Evolutionary conservation across 2,888 invertebrate genomes (phyloP).

Genomic region (Hypomecis punctinalis): DNA sequence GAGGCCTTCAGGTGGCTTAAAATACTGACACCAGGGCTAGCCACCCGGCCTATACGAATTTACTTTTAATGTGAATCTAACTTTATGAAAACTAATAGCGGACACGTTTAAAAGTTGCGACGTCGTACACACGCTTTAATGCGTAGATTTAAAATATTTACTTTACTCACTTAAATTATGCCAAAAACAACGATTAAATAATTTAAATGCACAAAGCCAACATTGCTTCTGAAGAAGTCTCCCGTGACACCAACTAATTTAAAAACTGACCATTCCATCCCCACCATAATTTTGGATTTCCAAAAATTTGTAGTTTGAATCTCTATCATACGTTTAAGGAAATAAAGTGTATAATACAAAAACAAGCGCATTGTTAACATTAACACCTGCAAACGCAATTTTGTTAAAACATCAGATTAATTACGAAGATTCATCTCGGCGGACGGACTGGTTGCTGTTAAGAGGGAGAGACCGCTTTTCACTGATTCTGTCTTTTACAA

Average conservation of each 20-base stretch:
- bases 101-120: too few species aligned
- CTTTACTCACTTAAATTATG: too few species aligned
- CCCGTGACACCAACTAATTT: conserved; percentile 46
- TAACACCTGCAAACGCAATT: conserved; percentile 23
- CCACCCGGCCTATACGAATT: too few species aligned
- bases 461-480: not conserved
- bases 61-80: too few species aligned
- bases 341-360: conserved; percentile 11
- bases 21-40: too few species aligned
- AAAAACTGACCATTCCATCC: conserved; percentile 32
- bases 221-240: conserved; percentile 30
- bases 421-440: conserved; percentile 73
- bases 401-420: conserved; percentile 66
- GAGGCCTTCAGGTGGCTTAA: too few species aligned
- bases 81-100: too few species aligned
- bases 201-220: conserved; percentile 14
- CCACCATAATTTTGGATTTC: not conserved
- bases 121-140: too few species aligned
- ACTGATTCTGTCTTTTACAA: too few species aligned
- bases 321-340: not conserved
- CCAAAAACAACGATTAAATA: conserved; percentile 7
- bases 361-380: not conserved
- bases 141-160: too few species aligned
- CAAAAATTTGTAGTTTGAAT: not conserved
- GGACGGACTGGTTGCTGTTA: conserved; percentile 43